These are phyloP conservation scores for Sphecodes monilicornis DNA, from an alignment of 2,888 invertebrate species.

Conservation along the genomic window DNA sequence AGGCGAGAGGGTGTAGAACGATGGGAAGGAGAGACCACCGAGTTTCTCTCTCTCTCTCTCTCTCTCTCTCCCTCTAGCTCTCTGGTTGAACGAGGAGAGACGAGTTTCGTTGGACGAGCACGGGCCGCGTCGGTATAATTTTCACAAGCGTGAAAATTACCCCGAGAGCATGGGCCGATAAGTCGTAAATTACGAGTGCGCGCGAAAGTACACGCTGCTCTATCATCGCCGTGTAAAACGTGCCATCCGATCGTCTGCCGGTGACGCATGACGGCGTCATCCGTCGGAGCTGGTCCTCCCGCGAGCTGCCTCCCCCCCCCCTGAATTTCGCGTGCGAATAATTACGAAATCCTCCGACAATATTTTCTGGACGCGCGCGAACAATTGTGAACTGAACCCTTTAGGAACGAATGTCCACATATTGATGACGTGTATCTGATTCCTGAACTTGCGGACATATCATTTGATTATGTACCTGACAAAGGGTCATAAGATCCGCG, in stretches of 20 bases:
- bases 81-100: background rate
- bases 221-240: slow-evolving; percentile 68
- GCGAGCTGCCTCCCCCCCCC: slow-evolving; percentile 31
- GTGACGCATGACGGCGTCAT: slow-evolving; percentile 60
- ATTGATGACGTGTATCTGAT: too few relatives aligned
- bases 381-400: background rate
- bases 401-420: background rate
- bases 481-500: too few relatives aligned
- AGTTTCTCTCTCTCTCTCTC: background rate
- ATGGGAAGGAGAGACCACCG: slow-evolving; percentile 10
- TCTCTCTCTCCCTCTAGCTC: background rate
- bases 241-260: slow-evolving; percentile 59
- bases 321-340: slow-evolving; percentile 8
- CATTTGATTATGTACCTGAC: too few relatives aligned
- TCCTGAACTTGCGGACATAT: too few relatives aligned
- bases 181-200: slow-evolving; percentile 76
- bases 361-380: background rate
- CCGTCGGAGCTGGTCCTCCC: slow-evolving; percentile 57
- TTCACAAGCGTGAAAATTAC: slow-evolving; percentile 71
- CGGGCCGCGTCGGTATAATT: slow-evolving; percentile 69
- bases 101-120: slow-evolving; percentile 52
- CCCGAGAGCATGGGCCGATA: slow-evolving; percentile 62
- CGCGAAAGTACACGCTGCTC: slow-evolving; percentile 45
- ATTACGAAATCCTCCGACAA: background rate
- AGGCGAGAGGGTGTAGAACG: background rate